Base-by-base conservation (phyloP, 2,888 invertebrate species). In the Choristoneura rosaceana region DNA sequence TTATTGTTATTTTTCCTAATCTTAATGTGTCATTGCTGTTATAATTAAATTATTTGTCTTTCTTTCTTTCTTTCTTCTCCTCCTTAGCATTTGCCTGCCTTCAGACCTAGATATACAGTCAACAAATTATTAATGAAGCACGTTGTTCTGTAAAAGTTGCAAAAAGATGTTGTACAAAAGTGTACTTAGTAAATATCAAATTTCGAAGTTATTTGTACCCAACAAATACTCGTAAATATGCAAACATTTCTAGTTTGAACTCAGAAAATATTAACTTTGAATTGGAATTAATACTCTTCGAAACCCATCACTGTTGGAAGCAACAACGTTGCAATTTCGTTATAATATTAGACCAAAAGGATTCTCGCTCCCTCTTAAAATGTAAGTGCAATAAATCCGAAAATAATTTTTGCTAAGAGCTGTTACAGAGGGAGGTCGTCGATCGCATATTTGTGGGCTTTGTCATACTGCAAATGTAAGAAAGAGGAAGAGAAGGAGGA, bases 331-430 rank as follows among this genome's bases (percentile, higher is more conserved):
- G 62, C 69, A 15, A 15, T 52, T 59, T 59, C 8, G 9, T 59
- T 60, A 55, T 55, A 63, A 63, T 17, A 55, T 63, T 69, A 55
- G 43, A 55, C 10, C 34, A 7, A 55, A 55, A 15, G 55, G 55
- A 33, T 52, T 43, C 60, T 63, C 43, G 55, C 55, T 55, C 62
- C 45, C 45, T 62, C 62, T 43, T 55, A 10, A 52, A 52, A 14
- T 52, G 7, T 55, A 34, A 34, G 12, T 52, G 47, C 15, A 64
- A 58, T 41, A 70, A 64, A 70, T 25, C 17, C 15, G 55, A 43
- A 14, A 63, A 58, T 69, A 63, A 64, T 58, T 70, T 70, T 58
- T 58, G 5, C 45, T 45, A 63, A 69, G 62, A 17, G 34, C 38
- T 63, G 70, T 70, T 58, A 70, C 59, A 38, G 41, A 59, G 43